Evolutionary conservation across 2,888 invertebrate genomes (phyloP).

Genomic region (Clusia tigrina): DNA sequence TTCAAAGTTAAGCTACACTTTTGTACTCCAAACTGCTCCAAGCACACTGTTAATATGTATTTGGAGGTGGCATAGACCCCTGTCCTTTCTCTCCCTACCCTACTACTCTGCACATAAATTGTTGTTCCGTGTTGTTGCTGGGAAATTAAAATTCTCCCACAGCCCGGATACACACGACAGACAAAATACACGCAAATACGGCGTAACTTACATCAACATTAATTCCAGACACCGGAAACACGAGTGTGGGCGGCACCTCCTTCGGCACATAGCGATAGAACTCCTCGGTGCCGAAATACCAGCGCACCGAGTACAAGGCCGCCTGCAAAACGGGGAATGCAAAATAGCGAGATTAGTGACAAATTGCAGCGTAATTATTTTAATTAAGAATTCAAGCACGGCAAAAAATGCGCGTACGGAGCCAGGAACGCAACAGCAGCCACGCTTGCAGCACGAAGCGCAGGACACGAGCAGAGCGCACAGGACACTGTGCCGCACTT

Average conservation of each 20-base stretch:
- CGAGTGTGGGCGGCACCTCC: slow-evolving; percentile 68
- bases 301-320: slow-evolving; percentile 70
- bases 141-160: too few species aligned
- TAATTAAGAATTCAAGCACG: slow-evolving; percentile 33
- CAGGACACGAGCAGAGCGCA: not conserved
- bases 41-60: too few species aligned
- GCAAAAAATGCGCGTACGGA: too few species aligned
- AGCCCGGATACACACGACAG: not conserved
- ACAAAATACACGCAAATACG: slow-evolving; percentile 15
- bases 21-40: too few species aligned
- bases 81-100: too few species aligned
- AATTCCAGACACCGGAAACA: slow-evolving; percentile 68
- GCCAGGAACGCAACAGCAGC: slow-evolving; percentile 1
- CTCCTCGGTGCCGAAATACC: slow-evolving; percentile 70
- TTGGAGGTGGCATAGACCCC: too few species aligned
- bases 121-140: too few species aligned
- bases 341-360: slow-evolving; percentile 40
- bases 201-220: slow-evolving; percentile 69
- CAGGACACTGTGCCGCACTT: too few species aligned
- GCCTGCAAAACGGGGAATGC: slow-evolving; percentile 49
- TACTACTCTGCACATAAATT: too few species aligned
- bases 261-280: slow-evolving; percentile 72
- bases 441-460: not conserved
- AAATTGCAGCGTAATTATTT: slow-evolving; percentile 45
- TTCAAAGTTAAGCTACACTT: too few species aligned